Evolutionary conservation across 2,113 vertebrate genomes (phyloP), one percentile per base, ranked within the genome.

Genomic region (Anguilla rostrata): DNA sequence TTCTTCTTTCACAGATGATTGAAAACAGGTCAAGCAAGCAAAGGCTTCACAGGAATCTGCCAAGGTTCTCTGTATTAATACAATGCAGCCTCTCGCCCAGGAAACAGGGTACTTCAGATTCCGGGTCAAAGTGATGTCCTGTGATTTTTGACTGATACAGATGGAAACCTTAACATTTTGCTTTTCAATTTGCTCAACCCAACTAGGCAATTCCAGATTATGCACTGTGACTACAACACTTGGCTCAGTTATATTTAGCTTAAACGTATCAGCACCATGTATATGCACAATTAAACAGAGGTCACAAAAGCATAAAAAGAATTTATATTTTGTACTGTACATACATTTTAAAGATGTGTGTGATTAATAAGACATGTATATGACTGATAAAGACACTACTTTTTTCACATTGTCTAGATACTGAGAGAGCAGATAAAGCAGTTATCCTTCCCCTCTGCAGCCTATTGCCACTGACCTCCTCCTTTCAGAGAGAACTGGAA

Each of bases 21-120:
- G 86, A 78, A 88, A 88, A 84, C 85, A 88, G 88, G 88, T 86
- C 88, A 88, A 84, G 88, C 82, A 86, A 39, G 56, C 83, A 82
- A 46, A 46, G 53, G 53, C 60, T 66, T 66, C 22, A 20, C 82
- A 43, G 66, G 75, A 84, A 86, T 81, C 56, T 71, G 26, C 60
- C 78, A 75, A 40, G 11, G 46, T 57, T 60, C 26, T 81, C 46
- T 66, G 22, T 75, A 40, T 60, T 39, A 40, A 63, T 43, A 66
- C 49, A 63, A 66, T 39, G 57, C 12, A 43, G 46, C 66, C n/a
- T 9, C 43, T 29, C n/a, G 14, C 34, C 41, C 14, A 40, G 5
- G 12, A 85, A 34, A 43, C 63, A 15, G 39, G 63, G 22, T 78
- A 63, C 82, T 46, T 63, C 49, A 63, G 26, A 53, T 60, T 60